Percentiles rank a stretch among this genome's conserved stretches.
Evolutionary conservation across 2,797 vertebrate genomes (phyloP).

Genomic region (Loriculus beryllinus): DNA sequence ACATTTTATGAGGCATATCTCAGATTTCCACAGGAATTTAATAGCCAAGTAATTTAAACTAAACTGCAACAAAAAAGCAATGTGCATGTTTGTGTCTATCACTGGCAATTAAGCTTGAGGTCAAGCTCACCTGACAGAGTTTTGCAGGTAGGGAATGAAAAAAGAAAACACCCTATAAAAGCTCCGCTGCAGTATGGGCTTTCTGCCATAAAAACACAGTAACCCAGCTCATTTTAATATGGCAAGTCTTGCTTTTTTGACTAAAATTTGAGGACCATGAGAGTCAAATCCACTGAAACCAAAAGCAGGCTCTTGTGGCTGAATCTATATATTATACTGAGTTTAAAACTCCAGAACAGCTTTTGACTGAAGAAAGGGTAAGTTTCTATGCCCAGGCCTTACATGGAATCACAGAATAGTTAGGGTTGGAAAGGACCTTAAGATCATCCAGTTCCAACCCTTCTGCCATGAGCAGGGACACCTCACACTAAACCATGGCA

Average conservation of each 20-base stretch:
- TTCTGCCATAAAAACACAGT: neutral
- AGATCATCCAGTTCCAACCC: too few relatives aligned
- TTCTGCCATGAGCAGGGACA: too few relatives aligned
- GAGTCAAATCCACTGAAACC: neutral
- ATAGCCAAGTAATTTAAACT: neutral
- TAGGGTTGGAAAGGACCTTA: too few relatives aligned
- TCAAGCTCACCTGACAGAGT: neutral
- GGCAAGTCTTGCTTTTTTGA: neutral
- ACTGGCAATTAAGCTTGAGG: neutral
- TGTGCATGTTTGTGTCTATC: neutral
- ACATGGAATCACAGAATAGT: too few relatives aligned
- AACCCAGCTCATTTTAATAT: neutral
- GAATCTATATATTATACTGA: neutral
- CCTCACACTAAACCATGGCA: too few relatives aligned
- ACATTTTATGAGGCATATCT: constrained; percentile 8
- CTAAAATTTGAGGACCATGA: neutral
- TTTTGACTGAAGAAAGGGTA: neutral
- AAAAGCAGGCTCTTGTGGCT: neutral
- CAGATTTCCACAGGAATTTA: neutral
- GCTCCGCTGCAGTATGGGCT: accelerated
- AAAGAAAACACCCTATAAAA: neutral
- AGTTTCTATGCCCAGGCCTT: neutral
- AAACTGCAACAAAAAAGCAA: neutral
- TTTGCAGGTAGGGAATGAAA: neutral
- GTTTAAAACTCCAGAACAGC: neutral